phyloP scores from a whole-genome alignment of 2,797 vertebrate species.

The Chelon auratus region DNA sequence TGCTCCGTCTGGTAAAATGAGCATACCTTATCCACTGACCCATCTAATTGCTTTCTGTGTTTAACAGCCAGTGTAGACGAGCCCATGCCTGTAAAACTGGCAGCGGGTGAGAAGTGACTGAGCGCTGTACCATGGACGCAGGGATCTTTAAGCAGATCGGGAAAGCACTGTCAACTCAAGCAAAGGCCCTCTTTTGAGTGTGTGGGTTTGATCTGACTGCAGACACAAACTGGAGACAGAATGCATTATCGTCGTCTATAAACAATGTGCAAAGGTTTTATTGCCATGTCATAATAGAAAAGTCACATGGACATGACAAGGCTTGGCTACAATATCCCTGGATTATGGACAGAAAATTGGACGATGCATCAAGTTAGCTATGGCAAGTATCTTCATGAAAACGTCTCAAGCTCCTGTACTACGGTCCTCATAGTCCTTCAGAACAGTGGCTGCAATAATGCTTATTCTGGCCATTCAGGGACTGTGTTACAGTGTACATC shows the following conservation, averaged over 20 bases:
- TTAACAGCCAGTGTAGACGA: constrained; percentile 14
- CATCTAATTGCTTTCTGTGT: constrained; percentile 8
- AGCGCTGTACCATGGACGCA: constrained; percentile 4
- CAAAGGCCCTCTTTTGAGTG: constrained; percentile 20
- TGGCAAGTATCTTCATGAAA: constrained; percentile 12
- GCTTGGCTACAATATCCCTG: background rate
- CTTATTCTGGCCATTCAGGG: constrained; percentile 19
- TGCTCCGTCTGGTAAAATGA: constrained; percentile 24
- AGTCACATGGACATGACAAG: constrained; percentile 2
- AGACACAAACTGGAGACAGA: constrained; percentile 24
- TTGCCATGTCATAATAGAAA: constrained; percentile 7
- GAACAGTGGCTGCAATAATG: constrained; percentile 18
- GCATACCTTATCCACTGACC: constrained; percentile 9
- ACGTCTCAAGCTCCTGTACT: background rate
- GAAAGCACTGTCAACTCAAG: constrained; percentile 26
- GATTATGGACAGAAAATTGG: background rate
- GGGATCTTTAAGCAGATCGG: constrained; percentile 29
- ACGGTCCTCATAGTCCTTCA: constrained; percentile 15
- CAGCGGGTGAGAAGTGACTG: constrained; percentile 5
- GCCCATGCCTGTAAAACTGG: constrained; percentile 19
- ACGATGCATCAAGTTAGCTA: background rate
- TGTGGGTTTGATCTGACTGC: constrained; percentile 16
- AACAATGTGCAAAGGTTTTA: constrained; percentile 28
- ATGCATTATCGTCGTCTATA: constrained; percentile 9
- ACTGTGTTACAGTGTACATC: constrained; percentile 13